Conservation (phyloP, 1,140 invertebrate species). For the Xylocopa sonorina region DNA sequence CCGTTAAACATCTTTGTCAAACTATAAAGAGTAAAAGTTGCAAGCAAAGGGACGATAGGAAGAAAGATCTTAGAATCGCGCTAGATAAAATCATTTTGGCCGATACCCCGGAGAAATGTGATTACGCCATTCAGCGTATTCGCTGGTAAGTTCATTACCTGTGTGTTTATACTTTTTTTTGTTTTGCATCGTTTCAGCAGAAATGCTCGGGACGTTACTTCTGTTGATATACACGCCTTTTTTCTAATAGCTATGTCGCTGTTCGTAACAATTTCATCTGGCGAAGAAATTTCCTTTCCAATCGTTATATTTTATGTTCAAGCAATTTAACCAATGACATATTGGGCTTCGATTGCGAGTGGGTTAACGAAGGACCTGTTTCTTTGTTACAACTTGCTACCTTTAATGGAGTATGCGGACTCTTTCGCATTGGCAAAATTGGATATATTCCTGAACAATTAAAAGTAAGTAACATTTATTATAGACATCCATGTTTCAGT, state of each 20-base stretch:
- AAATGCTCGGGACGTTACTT: neutral
- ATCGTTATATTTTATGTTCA: conserved; percentile 45
- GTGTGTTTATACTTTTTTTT: conserved; percentile 28
- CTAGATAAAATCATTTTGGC: conserved; percentile 76
- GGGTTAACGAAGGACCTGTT: conserved; percentile 84
- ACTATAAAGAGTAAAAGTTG: conserved; percentile 63
- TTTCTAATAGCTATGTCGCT: neutral
- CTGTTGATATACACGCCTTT: conserved; percentile 5
- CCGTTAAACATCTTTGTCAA: conserved; percentile 74
- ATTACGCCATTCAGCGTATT: conserved; percentile 79
- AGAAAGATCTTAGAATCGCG: conserved; percentile 64
- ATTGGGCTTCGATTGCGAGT: conserved; percentile 88
- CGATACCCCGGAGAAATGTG: conserved; percentile 77
- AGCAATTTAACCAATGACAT: conserved; percentile 78
- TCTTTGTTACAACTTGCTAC: conserved; percentile 86
- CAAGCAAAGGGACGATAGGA: conserved; percentile 37
- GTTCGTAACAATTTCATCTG: too few species aligned
- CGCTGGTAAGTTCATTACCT: conserved; percentile 66
- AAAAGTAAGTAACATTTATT: conserved; percentile 73
- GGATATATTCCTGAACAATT: conserved; percentile 83
- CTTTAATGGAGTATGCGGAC: conserved; percentile 84
- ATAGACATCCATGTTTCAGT: conserved; percentile 14
- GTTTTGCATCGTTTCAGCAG: neutral
- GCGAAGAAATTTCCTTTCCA: neutral
- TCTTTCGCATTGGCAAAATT: conserved; percentile 85